A percentile compares a stretch with the other conserved stretches of the same genome.
phyloP scores from a whole-genome alignment of 2,888 invertebrate species.

The Drosophila leonis region DNA sequence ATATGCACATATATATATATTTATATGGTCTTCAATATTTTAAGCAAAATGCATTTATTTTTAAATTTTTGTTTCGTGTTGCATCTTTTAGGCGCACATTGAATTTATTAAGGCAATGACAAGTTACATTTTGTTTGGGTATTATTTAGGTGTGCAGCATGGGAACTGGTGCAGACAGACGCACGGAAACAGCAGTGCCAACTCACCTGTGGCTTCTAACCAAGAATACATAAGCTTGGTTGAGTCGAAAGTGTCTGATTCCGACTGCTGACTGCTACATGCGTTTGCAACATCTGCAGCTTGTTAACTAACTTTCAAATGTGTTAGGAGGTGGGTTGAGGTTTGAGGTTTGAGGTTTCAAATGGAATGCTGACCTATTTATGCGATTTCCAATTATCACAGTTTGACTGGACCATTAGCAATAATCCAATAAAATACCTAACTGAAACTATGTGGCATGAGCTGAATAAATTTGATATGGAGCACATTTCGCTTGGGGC shows the following conservation, averaged over 20 bases:
- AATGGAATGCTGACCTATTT: not conserved
- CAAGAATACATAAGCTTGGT: not conserved
- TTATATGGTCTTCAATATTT: too few relatives aligned
- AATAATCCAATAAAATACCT: not conserved
- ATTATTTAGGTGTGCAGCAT: not conserved
- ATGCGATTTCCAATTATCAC: not conserved
- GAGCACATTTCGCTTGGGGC: not conserved
- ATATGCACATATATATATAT: too few relatives aligned
- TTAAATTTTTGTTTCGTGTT: not conserved
- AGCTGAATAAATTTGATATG: not conserved
- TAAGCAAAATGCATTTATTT: not conserved
- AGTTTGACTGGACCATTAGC: not conserved
- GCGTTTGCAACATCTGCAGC: not conserved
- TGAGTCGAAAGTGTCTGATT: too few relatives aligned
- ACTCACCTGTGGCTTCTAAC: not conserved
- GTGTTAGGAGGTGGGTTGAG: too few relatives aligned
- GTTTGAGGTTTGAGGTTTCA: not conserved
- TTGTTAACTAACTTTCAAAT: not conserved
- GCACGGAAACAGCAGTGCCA: not conserved
- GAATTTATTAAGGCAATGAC: too few relatives aligned
- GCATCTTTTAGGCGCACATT: constrained; percentile 10
- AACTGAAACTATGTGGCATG: not conserved
- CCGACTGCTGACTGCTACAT: too few relatives aligned
- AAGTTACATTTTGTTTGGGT: too few relatives aligned
- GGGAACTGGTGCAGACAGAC: not conserved